Evolutionary conservation across 2,888 invertebrate species (phyloP).

Genomic region (Rhimphoctona megacephalus): DNA sequence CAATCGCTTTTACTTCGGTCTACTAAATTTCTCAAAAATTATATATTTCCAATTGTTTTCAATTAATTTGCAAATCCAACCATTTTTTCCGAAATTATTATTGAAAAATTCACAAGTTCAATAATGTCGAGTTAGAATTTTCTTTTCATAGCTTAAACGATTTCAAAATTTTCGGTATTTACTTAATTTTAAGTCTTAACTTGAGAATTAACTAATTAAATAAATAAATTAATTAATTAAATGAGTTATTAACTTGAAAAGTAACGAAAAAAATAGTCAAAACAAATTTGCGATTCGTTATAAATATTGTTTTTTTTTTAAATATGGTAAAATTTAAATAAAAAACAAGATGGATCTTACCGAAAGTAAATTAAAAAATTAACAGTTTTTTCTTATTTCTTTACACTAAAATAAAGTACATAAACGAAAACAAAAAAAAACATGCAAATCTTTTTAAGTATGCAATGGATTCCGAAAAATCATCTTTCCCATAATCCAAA

Average conservation of each 20-base stretch:
- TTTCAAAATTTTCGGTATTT: neutral
- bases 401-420: neutral
- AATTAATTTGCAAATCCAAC: neutral
- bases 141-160: too few relatives aligned
- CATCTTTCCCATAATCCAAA: neutral
- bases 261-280: neutral
- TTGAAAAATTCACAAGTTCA: neutral
- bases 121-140: neutral
- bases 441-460: neutral
- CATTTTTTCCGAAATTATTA: too few relatives aligned
- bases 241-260: neutral
- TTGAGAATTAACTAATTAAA: too few relatives aligned
- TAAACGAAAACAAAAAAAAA: neutral
- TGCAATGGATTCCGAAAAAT: neutral
- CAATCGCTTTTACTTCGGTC: constrained; percentile 11
- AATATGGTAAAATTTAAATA: neutral
- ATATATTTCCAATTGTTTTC: neutral
- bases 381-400: neutral
- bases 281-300: neutral
- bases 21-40: neutral
- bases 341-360: neutral
- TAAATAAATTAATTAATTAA: too few relatives aligned
- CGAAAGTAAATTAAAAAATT: neutral
- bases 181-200: neutral
- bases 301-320: neutral